These are phyloP conservation scores for Paralvinella palmiformis DNA, from an alignment of 1,140 invertebrate species.

Conservation along the genomic window DNA sequence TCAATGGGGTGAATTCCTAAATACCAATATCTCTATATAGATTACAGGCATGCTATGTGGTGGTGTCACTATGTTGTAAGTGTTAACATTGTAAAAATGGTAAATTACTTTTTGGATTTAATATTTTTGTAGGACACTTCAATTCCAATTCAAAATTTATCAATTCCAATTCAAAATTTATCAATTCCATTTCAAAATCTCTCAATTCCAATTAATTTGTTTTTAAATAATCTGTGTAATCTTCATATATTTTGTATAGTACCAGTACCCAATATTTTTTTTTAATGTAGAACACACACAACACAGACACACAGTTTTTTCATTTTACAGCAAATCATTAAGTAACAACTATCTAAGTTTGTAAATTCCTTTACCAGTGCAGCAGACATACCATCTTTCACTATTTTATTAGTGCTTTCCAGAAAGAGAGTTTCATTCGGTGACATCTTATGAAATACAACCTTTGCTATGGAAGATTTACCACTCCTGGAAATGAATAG, in stretches of 20 bases:
- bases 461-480: slow-evolving; percentile 99
- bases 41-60: no score
- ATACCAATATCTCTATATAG: no score
- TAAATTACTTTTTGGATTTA: no score
- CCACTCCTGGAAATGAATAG: slow-evolving; percentile 68
- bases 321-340: background rate
- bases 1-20: no score
- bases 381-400: slow-evolving; percentile 74
- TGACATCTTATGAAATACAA: slow-evolving; percentile 99
- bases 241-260: background rate
- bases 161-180: no score
- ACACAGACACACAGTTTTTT: background rate
- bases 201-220: no score
- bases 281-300: no score
- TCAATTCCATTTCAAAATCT: no score
- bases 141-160: no score
- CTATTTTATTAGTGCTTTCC: slow-evolving; percentile 97
- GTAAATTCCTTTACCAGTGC: background rate
- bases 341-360: background rate
- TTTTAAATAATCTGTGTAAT: background rate
- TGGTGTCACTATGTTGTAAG: no score
- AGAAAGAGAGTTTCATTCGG: slow-evolving; percentile 99
- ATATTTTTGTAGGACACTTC: no score
- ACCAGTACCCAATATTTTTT: background rate
- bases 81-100: no score